Evolutionary conservation across 2,797 vertebrate species (phyloP).

Genomic region (Catharus ustulatus): DNA sequence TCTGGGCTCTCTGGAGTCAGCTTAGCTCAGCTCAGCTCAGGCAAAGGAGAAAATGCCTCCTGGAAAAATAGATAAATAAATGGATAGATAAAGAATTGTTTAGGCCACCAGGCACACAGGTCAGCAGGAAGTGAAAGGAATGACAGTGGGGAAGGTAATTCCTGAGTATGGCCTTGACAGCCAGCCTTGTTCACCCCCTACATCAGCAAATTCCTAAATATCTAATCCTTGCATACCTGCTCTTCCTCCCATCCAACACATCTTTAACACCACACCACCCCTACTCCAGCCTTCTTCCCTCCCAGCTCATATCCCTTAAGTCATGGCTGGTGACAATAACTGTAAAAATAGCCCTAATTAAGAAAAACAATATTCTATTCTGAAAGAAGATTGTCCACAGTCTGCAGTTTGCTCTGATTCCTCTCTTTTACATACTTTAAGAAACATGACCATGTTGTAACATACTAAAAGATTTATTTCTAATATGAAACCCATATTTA

Average conservation of each 20-base stretch:
- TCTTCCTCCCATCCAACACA: neutral
- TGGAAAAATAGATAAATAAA: neutral
- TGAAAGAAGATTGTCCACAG: neutral
- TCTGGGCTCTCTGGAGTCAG: neutral
- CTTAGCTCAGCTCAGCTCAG: neutral
- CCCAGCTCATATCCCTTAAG: neutral
- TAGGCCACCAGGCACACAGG: neutral
- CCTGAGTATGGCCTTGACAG: neutral
- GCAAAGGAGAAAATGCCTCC: neutral
- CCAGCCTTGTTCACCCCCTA: neutral
- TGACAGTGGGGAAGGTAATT: neutral
- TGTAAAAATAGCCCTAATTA: neutral
- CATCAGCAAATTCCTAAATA: neutral
- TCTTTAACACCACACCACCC: neutral
- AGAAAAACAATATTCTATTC: neutral
- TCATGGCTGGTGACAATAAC: neutral
- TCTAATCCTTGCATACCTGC: neutral
- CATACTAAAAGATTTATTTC: constrained; percentile 33
- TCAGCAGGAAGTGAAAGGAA: neutral
- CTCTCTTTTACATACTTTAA: neutral
- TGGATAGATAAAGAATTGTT: neutral
- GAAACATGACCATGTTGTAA: neutral
- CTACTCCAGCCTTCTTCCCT: neutral
- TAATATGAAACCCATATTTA: constrained; percentile 26
- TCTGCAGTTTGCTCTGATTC: neutral